These are phyloP conservation scores for Albula goreensis DNA, from an alignment of 2,113 vertebrate species.

Conservation along the genomic window DNA sequence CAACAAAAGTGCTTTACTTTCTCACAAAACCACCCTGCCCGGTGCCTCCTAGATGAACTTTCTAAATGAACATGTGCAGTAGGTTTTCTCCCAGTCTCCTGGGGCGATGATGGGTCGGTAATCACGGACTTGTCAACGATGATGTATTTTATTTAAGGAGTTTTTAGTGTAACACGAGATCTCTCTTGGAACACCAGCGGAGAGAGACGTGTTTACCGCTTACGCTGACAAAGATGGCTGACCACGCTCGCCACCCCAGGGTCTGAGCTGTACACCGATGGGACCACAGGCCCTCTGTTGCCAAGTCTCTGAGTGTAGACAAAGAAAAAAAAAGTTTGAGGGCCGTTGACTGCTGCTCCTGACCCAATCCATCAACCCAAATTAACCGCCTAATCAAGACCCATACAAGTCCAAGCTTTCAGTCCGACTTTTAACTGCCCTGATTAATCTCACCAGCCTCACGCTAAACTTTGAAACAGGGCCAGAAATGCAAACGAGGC, in stretches of 20 bases:
- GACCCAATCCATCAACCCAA: slow-evolving; percentile 8
- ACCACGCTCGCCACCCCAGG: not conserved
- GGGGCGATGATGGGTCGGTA: not conserved
- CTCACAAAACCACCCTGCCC: not conserved
- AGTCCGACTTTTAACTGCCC: not conserved
- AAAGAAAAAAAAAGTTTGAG: not conserved
- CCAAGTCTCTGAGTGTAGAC: not conserved
- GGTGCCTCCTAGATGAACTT: not conserved
- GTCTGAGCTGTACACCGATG: not conserved
- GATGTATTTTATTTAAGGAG: not conserved
- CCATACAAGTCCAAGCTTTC: not conserved
- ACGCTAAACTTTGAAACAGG: not conserved
- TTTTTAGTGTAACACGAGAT: not conserved
- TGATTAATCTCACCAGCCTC: not conserved
- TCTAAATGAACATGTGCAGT: not conserved
- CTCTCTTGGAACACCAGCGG: not conserved
- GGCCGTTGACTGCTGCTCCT: not conserved
- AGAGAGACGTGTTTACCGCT: not conserved
- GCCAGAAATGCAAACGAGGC: not conserved
- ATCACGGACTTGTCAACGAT: not conserved
- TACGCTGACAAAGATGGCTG: not conserved
- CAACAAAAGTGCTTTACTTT: not conserved
- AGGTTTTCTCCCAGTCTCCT: not conserved
- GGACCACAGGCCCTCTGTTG: not conserved
- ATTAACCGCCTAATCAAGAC: not conserved